Evolutionary conservation across 2,888 invertebrate genomes (phyloP).

Genomic region (Atrina japonica): DNA sequence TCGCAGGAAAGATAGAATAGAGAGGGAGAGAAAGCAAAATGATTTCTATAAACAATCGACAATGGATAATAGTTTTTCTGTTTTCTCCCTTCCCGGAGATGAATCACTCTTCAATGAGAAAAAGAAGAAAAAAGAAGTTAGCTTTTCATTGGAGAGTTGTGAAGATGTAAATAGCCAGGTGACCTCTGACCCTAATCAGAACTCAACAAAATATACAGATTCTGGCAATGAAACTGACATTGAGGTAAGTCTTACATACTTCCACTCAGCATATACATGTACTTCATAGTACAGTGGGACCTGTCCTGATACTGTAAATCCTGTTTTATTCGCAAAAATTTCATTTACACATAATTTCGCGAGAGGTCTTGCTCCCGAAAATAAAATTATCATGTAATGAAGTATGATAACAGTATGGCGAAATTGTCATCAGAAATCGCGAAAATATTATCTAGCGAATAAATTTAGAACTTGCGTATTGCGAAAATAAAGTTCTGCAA

Average conservation of each 20-base stretch:
- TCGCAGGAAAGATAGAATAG: slow-evolving; percentile 52
- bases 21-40: slow-evolving; percentile 34
- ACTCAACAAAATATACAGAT: slow-evolving; percentile 13
- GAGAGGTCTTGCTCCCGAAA: too few species aligned
- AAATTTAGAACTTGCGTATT: too few species aligned
- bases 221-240: slow-evolving; percentile 18
- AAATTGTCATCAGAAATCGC: too few species aligned
- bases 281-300: too few species aligned
- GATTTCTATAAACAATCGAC: slow-evolving; percentile 37
- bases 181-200: slow-evolving; percentile 28
- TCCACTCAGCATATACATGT: too few species aligned
- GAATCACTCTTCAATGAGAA: slow-evolving; percentile 50
- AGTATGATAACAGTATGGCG: too few species aligned
- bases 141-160: slow-evolving; percentile 55
- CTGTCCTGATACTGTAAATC: too few species aligned
- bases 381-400: too few species aligned
- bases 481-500: too few species aligned
- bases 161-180: slow-evolving; percentile 21
- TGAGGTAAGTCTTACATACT: slow-evolving; percentile 28
- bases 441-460: too few species aligned
- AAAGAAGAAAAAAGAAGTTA: slow-evolving; percentile 60
- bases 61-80: slow-evolving; percentile 52
- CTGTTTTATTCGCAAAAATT: too few species aligned
- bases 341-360: too few species aligned
- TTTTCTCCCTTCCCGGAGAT: slow-evolving; percentile 53